These are phyloP conservation scores for Phthorimaea operculella DNA, from an alignment of 1,140 invertebrate species.

Conservation along the genomic window DNA sequence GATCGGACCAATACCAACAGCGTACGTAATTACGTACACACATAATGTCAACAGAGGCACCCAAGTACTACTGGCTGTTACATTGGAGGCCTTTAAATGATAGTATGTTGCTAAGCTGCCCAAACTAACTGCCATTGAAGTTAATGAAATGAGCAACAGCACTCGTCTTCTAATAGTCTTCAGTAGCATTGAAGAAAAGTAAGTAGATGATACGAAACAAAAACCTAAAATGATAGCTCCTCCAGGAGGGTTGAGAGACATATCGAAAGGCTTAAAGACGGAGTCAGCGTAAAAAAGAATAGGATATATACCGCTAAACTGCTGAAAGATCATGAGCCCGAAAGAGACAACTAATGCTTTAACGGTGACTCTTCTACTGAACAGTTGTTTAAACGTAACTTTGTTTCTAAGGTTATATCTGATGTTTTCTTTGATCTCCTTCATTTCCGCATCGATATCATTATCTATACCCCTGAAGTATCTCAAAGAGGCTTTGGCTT, in stretches of 20 bases:
- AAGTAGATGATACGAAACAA: slow-evolving; percentile 77
- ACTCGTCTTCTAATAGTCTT: slow-evolving; percentile 78
- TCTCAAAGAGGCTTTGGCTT: slow-evolving; percentile 73
- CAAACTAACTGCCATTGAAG: slow-evolving; percentile 71
- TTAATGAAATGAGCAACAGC: slow-evolving; percentile 74
- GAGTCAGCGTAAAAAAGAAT: slow-evolving; percentile 79
- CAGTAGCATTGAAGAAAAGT: slow-evolving; percentile 76
- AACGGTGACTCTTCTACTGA: slow-evolving; percentile 58
- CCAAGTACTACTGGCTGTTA: slow-evolving; percentile 39
- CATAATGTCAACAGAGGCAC: slow-evolving; percentile 54
- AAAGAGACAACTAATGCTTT: slow-evolving; percentile 68
- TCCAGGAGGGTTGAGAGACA: slow-evolving; percentile 54
- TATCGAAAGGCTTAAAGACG: slow-evolving; percentile 74
- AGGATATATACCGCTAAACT: slow-evolving; percentile 82
- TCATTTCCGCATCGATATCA: slow-evolving; percentile 71
- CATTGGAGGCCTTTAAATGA: slow-evolving; percentile 61
- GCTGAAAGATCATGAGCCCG: slow-evolving; percentile 84
- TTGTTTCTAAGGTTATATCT: slow-evolving; percentile 49
- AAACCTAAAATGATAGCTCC: slow-evolving; percentile 75
- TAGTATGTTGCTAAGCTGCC: slow-evolving; percentile 73
- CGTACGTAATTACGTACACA: slow-evolving; percentile 54
- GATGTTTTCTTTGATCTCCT: slow-evolving; percentile 68
- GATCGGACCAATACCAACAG: slow-evolving; percentile 70
- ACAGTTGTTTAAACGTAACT: slow-evolving; percentile 58
- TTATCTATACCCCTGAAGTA: slow-evolving; percentile 77